Evolutionary conservation across 1,140 invertebrate species (phyloP).

Genomic region (Doryteuthis pealeii): DNA sequence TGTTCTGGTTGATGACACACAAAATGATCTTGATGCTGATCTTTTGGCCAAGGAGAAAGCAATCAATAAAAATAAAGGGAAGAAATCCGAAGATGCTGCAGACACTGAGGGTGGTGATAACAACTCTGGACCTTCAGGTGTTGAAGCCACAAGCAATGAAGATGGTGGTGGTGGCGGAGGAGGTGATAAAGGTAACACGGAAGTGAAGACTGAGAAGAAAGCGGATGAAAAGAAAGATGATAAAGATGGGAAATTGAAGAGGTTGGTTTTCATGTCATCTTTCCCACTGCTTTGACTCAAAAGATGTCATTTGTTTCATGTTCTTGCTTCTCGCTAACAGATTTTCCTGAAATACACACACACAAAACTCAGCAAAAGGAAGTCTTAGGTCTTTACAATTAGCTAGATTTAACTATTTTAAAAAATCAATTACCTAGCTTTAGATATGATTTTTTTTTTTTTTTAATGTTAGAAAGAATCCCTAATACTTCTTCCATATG

Average conservation of each 20-base stretch:
- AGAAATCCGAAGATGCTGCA: not conserved
- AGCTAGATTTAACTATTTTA: not conserved
- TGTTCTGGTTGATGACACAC: conserved; percentile 3
- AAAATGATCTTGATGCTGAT: conserved; percentile 7
- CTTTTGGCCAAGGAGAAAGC: not conserved
- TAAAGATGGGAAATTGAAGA: conserved; percentile 47
- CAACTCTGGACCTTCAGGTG: no score
- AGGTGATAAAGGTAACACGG: conserved; percentile 15
- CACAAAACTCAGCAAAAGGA: not conserved
- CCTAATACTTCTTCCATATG: no score
- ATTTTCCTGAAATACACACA: no score
- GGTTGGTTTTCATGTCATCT: conserved; percentile 51
- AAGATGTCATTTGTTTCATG: no score
- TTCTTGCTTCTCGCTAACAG: no score
- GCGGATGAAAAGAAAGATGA: conserved; percentile 40
- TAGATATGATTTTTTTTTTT: conserved; percentile 4
- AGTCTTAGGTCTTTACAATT: conserved; percentile 14
- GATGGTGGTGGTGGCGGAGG: not conserved
- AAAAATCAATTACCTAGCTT: not conserved
- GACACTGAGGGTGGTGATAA: not conserved
- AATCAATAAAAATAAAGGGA: conserved; percentile 1
- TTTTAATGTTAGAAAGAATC: no score
- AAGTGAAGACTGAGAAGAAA: conserved; percentile 35
- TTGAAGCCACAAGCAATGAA: not conserved
- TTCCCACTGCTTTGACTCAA: no score